Conservation (phyloP, 2,797 vertebrate genomes). For the Premnoplex brunnescens region DNA sequence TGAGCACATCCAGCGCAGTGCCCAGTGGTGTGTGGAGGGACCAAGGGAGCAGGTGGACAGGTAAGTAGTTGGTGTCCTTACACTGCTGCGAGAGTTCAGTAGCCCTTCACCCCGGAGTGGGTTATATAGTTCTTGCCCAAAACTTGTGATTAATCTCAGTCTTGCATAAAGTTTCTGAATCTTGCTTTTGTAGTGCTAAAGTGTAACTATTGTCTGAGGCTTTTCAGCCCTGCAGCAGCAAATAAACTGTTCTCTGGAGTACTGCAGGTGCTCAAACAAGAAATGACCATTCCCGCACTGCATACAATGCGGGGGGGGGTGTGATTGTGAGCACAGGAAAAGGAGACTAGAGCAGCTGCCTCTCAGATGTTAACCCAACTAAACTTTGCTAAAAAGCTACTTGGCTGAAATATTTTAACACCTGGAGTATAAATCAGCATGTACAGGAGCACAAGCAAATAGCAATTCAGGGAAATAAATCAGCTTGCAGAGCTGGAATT, state of each 20-base stretch:
- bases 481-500: neutral
- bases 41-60: neutral
- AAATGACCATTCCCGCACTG: neutral
- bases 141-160: neutral
- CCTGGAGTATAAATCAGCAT: neutral
- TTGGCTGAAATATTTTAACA: neutral
- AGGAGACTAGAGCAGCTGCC: neutral
- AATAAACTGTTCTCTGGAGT: neutral
- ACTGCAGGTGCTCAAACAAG: neutral
- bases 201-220: neutral
- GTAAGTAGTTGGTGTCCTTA: constrained; percentile 7
- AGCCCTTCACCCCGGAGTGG: neutral
- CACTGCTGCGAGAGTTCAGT: fast-evolving
- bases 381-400: neutral
- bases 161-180: neutral
- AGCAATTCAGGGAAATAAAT: neutral
- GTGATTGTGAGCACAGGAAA: neutral
- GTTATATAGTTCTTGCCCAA: neutral
- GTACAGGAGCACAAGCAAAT: neutral
- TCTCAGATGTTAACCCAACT: neutral
- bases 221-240: neutral
- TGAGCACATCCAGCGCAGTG: constrained; percentile 46
- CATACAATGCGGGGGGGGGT: neutral
- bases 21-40: neutral
- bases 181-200: neutral